Evolutionary conservation across 2,113 vertebrate genomes (phyloP), one percentile per base, ranked within the genome.

Genomic region (Trogon surrucura): DNA sequence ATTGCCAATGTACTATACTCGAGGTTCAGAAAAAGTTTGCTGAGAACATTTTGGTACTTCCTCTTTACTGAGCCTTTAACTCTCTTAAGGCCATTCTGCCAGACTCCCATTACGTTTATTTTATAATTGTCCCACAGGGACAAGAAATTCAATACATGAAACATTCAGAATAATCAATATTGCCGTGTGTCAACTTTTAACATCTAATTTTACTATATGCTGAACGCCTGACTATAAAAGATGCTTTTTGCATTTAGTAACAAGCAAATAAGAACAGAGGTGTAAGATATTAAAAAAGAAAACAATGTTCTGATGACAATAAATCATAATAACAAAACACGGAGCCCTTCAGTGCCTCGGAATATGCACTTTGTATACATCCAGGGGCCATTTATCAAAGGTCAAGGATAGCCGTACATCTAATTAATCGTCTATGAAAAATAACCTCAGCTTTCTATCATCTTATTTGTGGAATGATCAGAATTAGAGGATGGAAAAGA

Each of bases 91-190:
- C 97, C 95, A 85, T 97, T 97, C 96, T 97, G 96, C 80, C 97
- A 97, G 97, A 96, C 91, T 97, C 92, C 82, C 60, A 74, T 92
- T 91, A 91, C 64, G 86, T 97, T 95, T 96, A 89, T 95, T 97
- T 97, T 96, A 95, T 95, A 98, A 97, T 96, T 98, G 98, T 99
- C 99, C 99, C 99, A 99, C 98, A 26, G 99, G 99, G 98, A 99
- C 98, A 98, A 99, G 98, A 88, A 98, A 98, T 94, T 96, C 94
- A 95, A 90, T 79, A 97, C 92, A 94, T 94, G 96, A 97, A 97
- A 97, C 98, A 97, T 97, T 97, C 97, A 91, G 96, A 95, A 95
- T 96, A 95, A 97, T 96, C 95, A 93, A 79, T 97, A 98, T 95
- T 97, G 98, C 97, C n/a, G 62, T 77, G 97, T 84, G 95, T 96